Percentiles rank a stretch among this genome's conserved stretches.
These are phyloP conservation scores for Criorhina ranunculi DNA, from an alignment of 2,888 invertebrate species.

Conservation along the genomic window DNA sequence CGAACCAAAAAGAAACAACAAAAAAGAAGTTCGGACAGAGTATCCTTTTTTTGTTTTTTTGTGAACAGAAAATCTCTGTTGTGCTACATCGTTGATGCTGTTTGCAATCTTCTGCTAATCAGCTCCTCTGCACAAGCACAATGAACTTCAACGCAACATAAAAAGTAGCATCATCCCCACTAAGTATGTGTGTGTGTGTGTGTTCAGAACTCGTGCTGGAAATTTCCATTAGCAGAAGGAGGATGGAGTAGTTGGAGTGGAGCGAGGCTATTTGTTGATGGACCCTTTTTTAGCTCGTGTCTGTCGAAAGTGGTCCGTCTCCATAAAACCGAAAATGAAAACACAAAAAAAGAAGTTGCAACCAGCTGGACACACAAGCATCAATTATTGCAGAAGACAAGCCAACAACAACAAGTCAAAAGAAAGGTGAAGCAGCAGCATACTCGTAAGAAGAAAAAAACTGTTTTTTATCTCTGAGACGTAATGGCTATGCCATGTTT, in stretches of 20 bases:
- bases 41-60: conserved; percentile 37
- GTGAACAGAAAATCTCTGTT: conserved; percentile 58
- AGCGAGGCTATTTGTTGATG: conserved; percentile 21
- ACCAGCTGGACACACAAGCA: conserved; percentile 74
- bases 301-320: conserved; percentile 69
- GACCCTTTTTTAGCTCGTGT: conserved; percentile 72
- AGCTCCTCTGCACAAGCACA: conserved; percentile 64
- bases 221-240: conserved; percentile 58
- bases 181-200: conserved; percentile 7
- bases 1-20: conserved; percentile 18
- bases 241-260: conserved; percentile 21
- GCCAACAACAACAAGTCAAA: conserved; percentile 29
- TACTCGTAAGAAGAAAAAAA: conserved; percentile 24
- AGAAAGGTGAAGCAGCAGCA: conserved; percentile 36
- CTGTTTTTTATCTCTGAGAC: conserved; percentile 60
- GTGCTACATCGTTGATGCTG: conserved; percentile 61
- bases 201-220: conserved; percentile 63
- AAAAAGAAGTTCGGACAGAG: conserved; percentile 22
- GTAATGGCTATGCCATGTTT: conserved; percentile 70
- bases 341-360: conserved; percentile 50
- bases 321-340: conserved; percentile 69
- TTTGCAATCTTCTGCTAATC: conserved; percentile 64
- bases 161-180: conserved; percentile 3
- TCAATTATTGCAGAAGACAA: conserved; percentile 74
- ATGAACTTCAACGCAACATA: conserved; percentile 60